Conservation (phyloP, 2,113 vertebrate species). For the Tamias sibiricus region DNA sequence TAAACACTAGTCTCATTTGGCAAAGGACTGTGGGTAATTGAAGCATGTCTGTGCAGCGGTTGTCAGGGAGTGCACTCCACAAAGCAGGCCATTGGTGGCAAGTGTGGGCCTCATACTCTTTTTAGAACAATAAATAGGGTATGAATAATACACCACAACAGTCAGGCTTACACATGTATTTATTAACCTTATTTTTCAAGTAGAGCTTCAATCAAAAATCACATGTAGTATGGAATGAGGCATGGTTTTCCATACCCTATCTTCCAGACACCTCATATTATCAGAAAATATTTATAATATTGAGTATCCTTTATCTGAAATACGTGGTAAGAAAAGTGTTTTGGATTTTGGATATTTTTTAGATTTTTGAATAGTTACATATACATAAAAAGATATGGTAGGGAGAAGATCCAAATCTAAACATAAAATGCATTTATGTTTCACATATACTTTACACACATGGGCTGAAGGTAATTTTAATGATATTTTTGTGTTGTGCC, state of each 20-base stretch:
- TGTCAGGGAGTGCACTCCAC: too few relatives aligned
- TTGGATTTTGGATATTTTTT: not conserved
- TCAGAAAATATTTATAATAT: not conserved
- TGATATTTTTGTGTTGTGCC: not conserved
- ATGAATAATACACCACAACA: not conserved
- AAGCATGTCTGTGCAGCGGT: too few relatives aligned
- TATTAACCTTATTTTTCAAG: not conserved
- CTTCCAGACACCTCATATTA: not conserved
- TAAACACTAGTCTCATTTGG: too few relatives aligned
- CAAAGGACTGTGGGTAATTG: too few relatives aligned
- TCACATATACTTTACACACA: not conserved
- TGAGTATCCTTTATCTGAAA: not conserved
- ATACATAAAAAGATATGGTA: not conserved
- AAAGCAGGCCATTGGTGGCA: too few relatives aligned
- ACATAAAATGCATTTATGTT: not conserved
- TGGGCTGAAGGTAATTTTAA: not conserved
- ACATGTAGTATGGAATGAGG: not conserved
- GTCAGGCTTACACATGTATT: not conserved
- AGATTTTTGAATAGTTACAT: not conserved
- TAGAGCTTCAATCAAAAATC: not conserved
- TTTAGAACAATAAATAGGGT: not conserved
- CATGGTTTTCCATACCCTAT: not conserved
- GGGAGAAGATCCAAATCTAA: not conserved
- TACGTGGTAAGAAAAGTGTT: not conserved
- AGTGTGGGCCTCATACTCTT: not conserved